phyloP scores from a whole-genome alignment of 2,888 invertebrate genomes.

The Hedychridium roseum region DNA sequence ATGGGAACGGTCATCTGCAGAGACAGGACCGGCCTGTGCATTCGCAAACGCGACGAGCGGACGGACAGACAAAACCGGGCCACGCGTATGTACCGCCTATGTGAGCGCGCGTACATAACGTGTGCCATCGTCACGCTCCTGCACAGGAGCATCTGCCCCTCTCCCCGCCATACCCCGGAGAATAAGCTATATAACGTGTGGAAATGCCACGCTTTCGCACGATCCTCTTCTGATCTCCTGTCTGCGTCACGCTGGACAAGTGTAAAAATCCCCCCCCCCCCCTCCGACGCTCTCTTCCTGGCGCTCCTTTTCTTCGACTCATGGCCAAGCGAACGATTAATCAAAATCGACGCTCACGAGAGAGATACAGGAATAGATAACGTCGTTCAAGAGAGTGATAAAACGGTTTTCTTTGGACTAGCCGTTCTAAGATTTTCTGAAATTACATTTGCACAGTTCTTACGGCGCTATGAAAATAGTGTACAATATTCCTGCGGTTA shows the following conservation, averaged over 20 bases:
- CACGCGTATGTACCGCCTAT: conserved; percentile 55
- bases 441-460: too few species aligned
- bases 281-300: conserved; percentile 8
- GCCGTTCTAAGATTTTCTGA: too few species aligned
- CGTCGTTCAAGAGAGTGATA: too few species aligned
- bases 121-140: conserved; percentile 27
- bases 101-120: too few species aligned
- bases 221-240: conserved; percentile 22
- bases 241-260: conserved; percentile 7
- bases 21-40: conserved; percentile 54
- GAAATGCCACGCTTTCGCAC: conserved; percentile 26
- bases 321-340: too few species aligned
- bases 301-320: neutral
- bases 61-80: conserved; percentile 55
- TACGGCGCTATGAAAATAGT: too few species aligned
- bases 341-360: too few species aligned
- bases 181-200: conserved; percentile 39
- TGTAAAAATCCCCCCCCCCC: neutral
- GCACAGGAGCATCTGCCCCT: too few species aligned
- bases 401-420: too few species aligned
- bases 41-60: conserved; percentile 41
- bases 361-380: too few species aligned
- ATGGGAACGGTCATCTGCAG: conserved; percentile 65
- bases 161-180: too few species aligned
- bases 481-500: too few species aligned